Conservation (phyloP, 2,888 invertebrate genomes). For the Galerucella nymphaeae region DNA sequence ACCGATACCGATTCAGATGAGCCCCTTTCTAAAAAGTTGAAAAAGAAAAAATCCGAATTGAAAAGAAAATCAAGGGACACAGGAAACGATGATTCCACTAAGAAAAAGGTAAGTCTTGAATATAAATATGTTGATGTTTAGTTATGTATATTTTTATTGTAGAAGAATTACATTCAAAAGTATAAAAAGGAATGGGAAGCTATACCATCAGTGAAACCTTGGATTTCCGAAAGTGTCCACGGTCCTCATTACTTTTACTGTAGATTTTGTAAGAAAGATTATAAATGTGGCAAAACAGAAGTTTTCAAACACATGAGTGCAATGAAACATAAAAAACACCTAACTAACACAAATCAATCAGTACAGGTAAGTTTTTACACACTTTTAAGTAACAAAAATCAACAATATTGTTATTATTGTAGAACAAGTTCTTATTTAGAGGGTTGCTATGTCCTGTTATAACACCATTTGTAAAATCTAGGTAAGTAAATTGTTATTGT, state of each 20-base stretch:
- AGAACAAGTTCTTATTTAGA: constrained; percentile 60
- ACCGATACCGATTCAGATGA: constrained; percentile 50
- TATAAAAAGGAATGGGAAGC: constrained; percentile 63
- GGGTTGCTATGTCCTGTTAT: constrained; percentile 61
- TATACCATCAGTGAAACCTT: constrained; percentile 60
- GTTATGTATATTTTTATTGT: constrained; percentile 26
- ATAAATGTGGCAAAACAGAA: constrained; percentile 61
- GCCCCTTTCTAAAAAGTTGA: constrained; percentile 51
- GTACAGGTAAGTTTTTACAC: constrained; percentile 46
- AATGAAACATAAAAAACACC: constrained; percentile 58
- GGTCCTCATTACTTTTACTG: constrained; percentile 62
- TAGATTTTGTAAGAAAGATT: constrained; percentile 62
- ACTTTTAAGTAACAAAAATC: too few relatives aligned
- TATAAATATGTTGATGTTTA: background rate
- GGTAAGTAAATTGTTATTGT: constrained; percentile 42
- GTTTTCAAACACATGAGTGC: constrained; percentile 61
- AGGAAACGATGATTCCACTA: constrained; percentile 39
- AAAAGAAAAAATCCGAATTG: constrained; percentile 41
- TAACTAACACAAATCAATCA: constrained; percentile 46
- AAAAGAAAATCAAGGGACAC: constrained; percentile 38
- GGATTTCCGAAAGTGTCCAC: constrained; percentile 60
- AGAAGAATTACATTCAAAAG: constrained; percentile 57
- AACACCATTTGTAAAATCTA: constrained; percentile 58
- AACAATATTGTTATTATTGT: constrained; percentile 34
- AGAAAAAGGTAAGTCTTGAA: constrained; percentile 45